Base-by-base conservation (phyloP, 2,113 vertebrate species). In the Acrocephalus kingi region DNA sequence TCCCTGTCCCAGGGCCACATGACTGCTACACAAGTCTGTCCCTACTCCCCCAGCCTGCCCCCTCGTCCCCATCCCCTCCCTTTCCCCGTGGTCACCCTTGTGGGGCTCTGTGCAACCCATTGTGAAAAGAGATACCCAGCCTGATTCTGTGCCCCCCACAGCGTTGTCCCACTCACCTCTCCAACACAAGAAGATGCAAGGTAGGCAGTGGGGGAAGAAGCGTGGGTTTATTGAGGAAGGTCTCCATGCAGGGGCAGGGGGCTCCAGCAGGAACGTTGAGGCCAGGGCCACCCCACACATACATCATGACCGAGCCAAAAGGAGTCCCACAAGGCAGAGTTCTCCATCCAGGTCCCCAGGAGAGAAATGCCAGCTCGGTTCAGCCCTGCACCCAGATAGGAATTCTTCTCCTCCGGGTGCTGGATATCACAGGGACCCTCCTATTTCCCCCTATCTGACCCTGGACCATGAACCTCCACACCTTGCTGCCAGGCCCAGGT, bases 151-250 rank as follows among this genome's bases (percentile, higher is more conserved):
- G 23, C 2, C 10, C 43, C 43, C 13, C 9, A 4, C 30, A 21
- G 8, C 4, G 0, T 55, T 24, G 1, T 30, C 21, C 62, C 0
- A 0, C 35, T 71, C 23, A 7, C 23, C 25, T 2, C 31, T 62
- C 25, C 1, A 3, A 24, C 4, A 1, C 52, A 84, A 76, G 33
- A 93, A 39, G 55, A 95, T 33, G 11, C 7, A 1, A 71, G 19
- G 21, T 19, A 73, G 67, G 30, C 5, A 3, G 11, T 6, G 4
- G 15, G 33, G 46, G 67, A 41, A 56, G 64, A 95, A 96, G 83
- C 15, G 1, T 5, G 13, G 73, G n/a, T 96, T 97, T 97, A 97
- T 96, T 97, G 81, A 90, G 58, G 77, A 74, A 92, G 68, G 37
- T 80, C 59, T 84, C 83, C 72, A 63, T 84, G 86, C 69, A 78